A percentile compares a stretch with the other conserved stretches of the same genome.
phyloP scores from a whole-genome alignment of 92 coral and sea anemone species.

The Phenganax stokvisi region DNA sequence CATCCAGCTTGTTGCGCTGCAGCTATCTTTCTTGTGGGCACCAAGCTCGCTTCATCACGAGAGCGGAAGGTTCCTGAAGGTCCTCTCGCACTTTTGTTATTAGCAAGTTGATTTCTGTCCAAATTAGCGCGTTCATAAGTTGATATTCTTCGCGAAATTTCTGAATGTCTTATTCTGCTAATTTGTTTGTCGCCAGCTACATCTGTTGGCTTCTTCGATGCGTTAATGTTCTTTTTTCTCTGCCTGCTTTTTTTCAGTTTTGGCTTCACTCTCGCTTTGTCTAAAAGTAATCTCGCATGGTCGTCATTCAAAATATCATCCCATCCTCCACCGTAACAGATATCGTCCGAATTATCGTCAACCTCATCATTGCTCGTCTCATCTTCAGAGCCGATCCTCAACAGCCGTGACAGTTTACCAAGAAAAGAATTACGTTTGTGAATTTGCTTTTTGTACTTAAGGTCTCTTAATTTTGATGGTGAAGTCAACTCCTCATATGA shows the following conservation, averaged over 20 bases:
- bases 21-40: neutral
- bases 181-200: neutral
- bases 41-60: neutral
- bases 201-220: neutral
- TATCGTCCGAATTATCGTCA: neutral
- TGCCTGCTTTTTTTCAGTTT: neutral
- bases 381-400: neutral
- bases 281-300: neutral
- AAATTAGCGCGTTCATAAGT: neutral
- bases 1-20: neutral
- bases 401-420: slow-evolving; percentile 24
- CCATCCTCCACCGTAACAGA: neutral
- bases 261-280: neutral
- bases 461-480: neutral
- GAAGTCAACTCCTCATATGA: slow-evolving; percentile 5
- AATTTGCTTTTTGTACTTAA: neutral
- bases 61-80: neutral
- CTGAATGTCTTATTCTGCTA: neutral
- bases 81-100: no score
- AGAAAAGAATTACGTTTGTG: slow-evolving; percentile 24
- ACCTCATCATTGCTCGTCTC: neutral
- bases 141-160: neutral
- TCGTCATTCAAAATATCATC: neutral
- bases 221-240: neutral
- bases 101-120: neutral